Conservation (phyloP, 2,888 invertebrate genomes). For the Eudasyphora cyanicolor region DNA sequence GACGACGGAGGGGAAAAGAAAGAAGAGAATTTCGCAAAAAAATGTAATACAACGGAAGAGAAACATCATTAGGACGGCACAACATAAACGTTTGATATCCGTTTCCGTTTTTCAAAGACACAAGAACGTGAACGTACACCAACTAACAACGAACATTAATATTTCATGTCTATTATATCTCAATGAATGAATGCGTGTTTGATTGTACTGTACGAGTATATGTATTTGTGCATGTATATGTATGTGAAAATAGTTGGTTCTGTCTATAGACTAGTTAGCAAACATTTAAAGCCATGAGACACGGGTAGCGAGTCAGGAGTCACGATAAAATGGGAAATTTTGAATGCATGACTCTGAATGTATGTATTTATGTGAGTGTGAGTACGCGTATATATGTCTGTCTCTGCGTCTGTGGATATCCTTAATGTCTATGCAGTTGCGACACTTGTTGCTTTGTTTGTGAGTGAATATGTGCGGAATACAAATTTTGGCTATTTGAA, state of each 20-base stretch:
- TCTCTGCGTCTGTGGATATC: too few species aligned
- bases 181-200: not conserved
- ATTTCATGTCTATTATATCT: constrained; percentile 7
- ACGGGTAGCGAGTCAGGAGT: not conserved
- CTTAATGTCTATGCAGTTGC: not conserved
- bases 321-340: not conserved
- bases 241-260: not conserved
- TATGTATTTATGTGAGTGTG: too few species aligned
- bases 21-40: not conserved
- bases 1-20: not conserved
- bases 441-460: not conserved
- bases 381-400: too few species aligned
- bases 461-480: not conserved
- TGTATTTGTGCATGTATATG: not conserved
- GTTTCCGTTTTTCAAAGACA: constrained; percentile 51
- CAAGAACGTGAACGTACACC: not conserved
- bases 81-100: constrained; percentile 60
- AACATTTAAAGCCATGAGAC: constrained; percentile 1
- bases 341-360: not conserved
- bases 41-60: constrained; percentile 13
- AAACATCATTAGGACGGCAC: constrained; percentile 46
- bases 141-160: constrained; percentile 9
- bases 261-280: not conserved
- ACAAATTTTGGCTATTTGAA: not conserved
- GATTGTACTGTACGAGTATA: not conserved